Base-by-base conservation (phyloP, 2,797 vertebrate species). In the Jordanella pulchra region DNA sequence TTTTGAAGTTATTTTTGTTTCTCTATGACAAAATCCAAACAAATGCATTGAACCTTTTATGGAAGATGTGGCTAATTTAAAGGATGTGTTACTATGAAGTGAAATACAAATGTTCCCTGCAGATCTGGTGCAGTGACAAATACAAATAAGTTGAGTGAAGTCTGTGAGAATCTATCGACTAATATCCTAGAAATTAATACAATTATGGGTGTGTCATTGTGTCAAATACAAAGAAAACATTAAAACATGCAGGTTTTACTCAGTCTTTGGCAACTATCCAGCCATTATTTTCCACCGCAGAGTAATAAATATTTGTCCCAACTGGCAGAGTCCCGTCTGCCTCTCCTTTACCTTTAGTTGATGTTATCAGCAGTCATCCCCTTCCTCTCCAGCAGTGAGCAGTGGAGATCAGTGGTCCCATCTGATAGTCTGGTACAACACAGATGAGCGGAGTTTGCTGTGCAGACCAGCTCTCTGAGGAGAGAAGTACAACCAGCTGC, bases 81-180 rank as follows among this genome's bases (percentile, higher is more conserved):
- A 18, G 15, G 11, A 23, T 61, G 58, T 23, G 58, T 42, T n/a
- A 61, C n/a, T 61, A 12, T 61, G 58, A 14, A 39, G 35, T 15
- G 15, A 15, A 7, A 56, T 56, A 23, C 60, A 63, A 63, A 50
- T 54, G 27, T 28, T 58, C 44, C 73, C 42, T 44, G 75, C 78
- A 63, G 67, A 13, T n/a, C 21, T 67, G 78, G 76, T 64, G 88
- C 84, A 85, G 28, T 80, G 64, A 74, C 75, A 60, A 69, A 18
- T 15, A 44, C 51, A 48, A 69, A 73, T 88, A 90, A 82, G 85
- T 90, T 87, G 32, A 86, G 39, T 56, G 5, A 21, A 17, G 35
- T 47, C 39, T 35, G 44, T 17, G 64, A 21, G 70, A 75, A 61
- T 42, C 0, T 53, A 47, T 58, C 47, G 23, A 56, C 14, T 17